Evolutionary conservation across 2,888 invertebrate species (phyloP).

Genomic region (Euphydryas editha): DNA sequence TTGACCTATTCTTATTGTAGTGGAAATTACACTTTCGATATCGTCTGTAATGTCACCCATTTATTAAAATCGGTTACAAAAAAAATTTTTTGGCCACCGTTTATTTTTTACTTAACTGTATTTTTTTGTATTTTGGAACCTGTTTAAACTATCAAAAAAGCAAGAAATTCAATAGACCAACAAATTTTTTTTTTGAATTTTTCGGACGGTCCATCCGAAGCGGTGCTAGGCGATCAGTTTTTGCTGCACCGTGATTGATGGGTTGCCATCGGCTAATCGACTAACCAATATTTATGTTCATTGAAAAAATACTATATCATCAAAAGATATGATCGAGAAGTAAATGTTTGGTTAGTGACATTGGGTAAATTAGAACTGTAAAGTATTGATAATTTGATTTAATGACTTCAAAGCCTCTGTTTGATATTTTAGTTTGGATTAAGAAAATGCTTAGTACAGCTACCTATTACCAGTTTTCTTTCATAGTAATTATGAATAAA

Average conservation of each 20-base stretch:
- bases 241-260: conserved; percentile 29
- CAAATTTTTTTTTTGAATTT: conserved; percentile 2
- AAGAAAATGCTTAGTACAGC: too few species aligned
- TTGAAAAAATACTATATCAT: neutral
- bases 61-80: too few species aligned
- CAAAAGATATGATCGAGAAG: neutral
- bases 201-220: conserved; percentile 1
- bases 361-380: too few species aligned
- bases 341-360: neutral
- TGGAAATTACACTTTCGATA: too few species aligned
- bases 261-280: conserved; percentile 5
- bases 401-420: too few species aligned
- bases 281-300: conserved; percentile 10
- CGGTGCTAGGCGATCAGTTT: conserved; percentile 20
- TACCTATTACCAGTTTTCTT: too few species aligned
- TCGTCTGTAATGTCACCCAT: too few species aligned
- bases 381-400: too few species aligned
- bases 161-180: conserved; percentile 11
- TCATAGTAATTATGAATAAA: too few species aligned
- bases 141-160: neutral
- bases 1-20: too few species aligned
- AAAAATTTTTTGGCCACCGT: neutral
- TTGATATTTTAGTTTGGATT: too few species aligned
- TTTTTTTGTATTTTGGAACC: neutral
- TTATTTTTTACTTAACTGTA: neutral